phyloP scores from a whole-genome alignment of 2,797 vertebrate genomes.

The Lophura swinhoii region DNA sequence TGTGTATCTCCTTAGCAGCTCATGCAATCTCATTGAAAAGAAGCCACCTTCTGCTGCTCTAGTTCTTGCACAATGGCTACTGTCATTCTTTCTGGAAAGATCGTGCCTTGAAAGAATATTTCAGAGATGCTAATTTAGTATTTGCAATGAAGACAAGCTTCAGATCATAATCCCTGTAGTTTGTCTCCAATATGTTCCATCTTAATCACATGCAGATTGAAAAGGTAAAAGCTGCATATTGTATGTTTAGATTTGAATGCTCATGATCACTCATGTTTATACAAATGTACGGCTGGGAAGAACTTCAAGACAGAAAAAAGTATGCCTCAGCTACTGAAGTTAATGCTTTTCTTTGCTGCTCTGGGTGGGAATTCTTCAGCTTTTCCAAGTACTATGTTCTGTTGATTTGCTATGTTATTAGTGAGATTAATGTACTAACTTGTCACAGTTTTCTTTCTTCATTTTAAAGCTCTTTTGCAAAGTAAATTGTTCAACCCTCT shows the following conservation, averaged over 20 bases:
- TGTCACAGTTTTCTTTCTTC: neutral
- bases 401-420: neutral
- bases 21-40: neutral
- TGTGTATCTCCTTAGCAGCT: neutral
- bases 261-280: neutral
- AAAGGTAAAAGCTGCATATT: neutral
- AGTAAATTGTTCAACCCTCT: neutral
- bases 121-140: neutral
- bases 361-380: neutral
- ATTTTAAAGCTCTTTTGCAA: neutral
- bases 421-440: neutral
- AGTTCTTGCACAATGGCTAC: neutral
- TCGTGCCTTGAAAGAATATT: neutral
- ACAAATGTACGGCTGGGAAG: neutral
- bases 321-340: rapidly evolving
- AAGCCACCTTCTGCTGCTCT: neutral
- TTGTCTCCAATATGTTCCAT: neutral
- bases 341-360: neutral
- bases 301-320: neutral
- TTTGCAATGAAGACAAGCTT: neutral
- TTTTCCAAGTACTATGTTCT: neutral
- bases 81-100: neutral
- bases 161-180: neutral
- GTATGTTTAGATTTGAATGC: neutral
- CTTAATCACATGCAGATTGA: neutral